A percentile compares a stretch with the other conserved stretches of the same genome.
phyloP scores from a whole-genome alignment of 2,113 vertebrate genomes.

The Peromyscus leucopus region DNA sequence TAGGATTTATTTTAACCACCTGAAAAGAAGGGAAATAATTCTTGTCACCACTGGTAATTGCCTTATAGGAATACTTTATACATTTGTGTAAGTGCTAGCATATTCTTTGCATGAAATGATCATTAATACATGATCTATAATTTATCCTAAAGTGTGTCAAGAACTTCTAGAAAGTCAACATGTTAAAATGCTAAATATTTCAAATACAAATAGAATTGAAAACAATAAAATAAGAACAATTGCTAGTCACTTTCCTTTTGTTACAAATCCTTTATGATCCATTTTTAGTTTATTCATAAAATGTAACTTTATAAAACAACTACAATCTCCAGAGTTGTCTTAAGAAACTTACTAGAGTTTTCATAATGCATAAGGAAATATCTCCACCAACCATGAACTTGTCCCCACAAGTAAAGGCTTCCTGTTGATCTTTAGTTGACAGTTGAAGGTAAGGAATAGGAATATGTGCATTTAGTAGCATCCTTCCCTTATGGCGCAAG shows the following conservation, averaged over 20 bases:
- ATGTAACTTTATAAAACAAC: constrained; percentile 54
- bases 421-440: neutral
- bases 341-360: constrained; percentile 25
- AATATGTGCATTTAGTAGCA: neutral
- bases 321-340: neutral
- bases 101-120: constrained; percentile 65
- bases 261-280: constrained; percentile 37
- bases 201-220: constrained; percentile 32
- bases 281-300: constrained; percentile 52
- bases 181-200: constrained; percentile 48
- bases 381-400: neutral
- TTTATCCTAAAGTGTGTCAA: constrained; percentile 26
- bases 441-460: neutral
- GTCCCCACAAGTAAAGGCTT: neutral
- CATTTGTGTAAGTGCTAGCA: constrained; percentile 52
- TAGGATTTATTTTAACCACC: constrained; percentile 56
- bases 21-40: constrained; percentile 59
- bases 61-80: neutral
- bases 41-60: constrained; percentile 62
- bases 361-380: neutral
- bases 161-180: constrained; percentile 49
- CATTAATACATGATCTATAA: constrained; percentile 57
- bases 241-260: neutral
- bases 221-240: constrained; percentile 48
- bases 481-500: neutral